Evolutionary conservation across 2,797 vertebrate species (phyloP).

Genomic region (Scyliorhinus canicula): DNA sequence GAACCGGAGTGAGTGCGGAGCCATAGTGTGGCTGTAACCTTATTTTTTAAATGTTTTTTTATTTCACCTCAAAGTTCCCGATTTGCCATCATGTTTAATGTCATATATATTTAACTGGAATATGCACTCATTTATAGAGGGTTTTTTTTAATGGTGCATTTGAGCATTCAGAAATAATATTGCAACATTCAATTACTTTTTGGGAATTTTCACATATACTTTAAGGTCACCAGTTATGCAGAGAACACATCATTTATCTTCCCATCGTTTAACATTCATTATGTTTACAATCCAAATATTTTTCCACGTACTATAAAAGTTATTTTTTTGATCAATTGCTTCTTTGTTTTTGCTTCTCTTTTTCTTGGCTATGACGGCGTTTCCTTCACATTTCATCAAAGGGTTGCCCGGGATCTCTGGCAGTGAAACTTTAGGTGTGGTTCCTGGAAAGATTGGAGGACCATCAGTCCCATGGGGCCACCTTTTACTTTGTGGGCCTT

Average conservation of each 20-base stretch:
- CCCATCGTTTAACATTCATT: slow-evolving; percentile 21
- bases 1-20: no score
- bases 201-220: not conserved
- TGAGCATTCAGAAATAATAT: slow-evolving; percentile 22
- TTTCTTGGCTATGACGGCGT: slow-evolving; percentile 16
- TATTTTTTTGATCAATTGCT: slow-evolving; percentile 28
- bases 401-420: not conserved
- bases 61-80: not conserved
- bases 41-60: not conserved
- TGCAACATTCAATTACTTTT: not conserved
- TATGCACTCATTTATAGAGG: not conserved
- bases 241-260: slow-evolving; percentile 12
- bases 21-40: not conserved
- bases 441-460: not conserved
- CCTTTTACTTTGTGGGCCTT: not conserved
- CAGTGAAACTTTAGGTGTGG: not conserved
- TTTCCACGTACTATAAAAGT: slow-evolving; percentile 27
- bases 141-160: not conserved
- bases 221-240: slow-evolving; percentile 2
- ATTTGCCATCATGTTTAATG: not conserved
- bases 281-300: slow-evolving; percentile 25
- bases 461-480: not conserved
- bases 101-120: not conserved
- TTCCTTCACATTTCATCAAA: slow-evolving; percentile 18
- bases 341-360: slow-evolving; percentile 35